Evolutionary conservation across 2,797 vertebrate genomes (phyloP).

Genomic region (Pseudomugil tenellus): DNA sequence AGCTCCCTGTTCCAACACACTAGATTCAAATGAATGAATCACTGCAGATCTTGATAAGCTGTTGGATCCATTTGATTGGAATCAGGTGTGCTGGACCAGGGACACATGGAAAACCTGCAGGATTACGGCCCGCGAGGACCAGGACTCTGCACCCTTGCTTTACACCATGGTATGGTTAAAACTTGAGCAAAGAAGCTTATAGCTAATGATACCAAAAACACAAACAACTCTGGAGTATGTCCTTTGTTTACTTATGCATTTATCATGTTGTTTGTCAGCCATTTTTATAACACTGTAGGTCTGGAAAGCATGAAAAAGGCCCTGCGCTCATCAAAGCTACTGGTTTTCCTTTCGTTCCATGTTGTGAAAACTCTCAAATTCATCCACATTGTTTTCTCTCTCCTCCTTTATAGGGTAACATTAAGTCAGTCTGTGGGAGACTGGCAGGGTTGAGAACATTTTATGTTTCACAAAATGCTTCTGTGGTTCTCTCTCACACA

Average conservation of each 20-base stretch:
- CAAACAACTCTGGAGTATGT: not conserved
- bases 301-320: slow-evolving; percentile 24
- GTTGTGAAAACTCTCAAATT: slow-evolving; percentile 55
- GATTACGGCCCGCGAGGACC: no score
- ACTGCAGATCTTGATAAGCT: no score
- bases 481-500: slow-evolving; percentile 28
- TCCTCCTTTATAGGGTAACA: slow-evolving; percentile 41
- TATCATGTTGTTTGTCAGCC: slow-evolving; percentile 21
- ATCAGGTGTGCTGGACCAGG: no score
- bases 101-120: no score
- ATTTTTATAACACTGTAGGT: slow-evolving; percentile 21
- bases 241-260: no score
- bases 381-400: slow-evolving; percentile 49
- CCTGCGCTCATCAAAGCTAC: slow-evolving; percentile 36
- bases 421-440: slow-evolving; percentile 54
- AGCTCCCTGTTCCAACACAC: no score
- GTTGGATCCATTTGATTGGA: no score
- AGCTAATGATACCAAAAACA: not conserved
- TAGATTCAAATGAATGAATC: no score
- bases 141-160: no score
- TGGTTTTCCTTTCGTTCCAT: slow-evolving; percentile 49
- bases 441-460: slow-evolving; percentile 29
- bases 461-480: slow-evolving; percentile 45
- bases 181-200: not conserved
- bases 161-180: not conserved